Evolutionary conservation across 2,888 invertebrate species (phyloP), one percentile per base, ranked within the genome.

Genomic region (Pelosia muscerda): DNA sequence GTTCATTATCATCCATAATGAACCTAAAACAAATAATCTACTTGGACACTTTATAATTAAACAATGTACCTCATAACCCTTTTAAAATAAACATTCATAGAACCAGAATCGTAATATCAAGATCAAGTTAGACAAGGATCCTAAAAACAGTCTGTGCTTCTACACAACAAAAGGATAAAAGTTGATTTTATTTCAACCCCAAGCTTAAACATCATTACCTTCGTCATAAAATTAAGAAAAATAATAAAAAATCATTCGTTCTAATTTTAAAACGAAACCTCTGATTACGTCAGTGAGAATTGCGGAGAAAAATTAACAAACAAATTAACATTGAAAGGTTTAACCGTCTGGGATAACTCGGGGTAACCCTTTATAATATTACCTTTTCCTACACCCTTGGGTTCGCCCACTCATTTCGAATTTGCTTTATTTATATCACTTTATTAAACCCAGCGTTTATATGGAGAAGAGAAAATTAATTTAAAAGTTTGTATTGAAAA

Each of bases 271-370:
- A 76, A 70, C 66, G 77, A 76, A 82, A 84, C 80, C 67, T 58
- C 62, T 83, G 84, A 90, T 89, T 85, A 87, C 71, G 53, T 69
- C 69, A 76, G 78, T 78, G 79, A 82, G 84, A 76, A 82, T 78
- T 74, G 76, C 66, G 65, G 81, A 87, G 92, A 92, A 90, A 92
- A 90, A 93, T 92, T 92, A 91, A 88, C 84, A 86, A 88, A 86
- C 89, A 90, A 93, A 94, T 93, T 92, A 91, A 88, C 88, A 84
- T 87, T 90, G 93, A 93, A 90, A 83, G 90, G 89, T 86, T 89
- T 87, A 90, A 89, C 86, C 87, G 82, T 76, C 79, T 75, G 79
- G 86, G 84, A 87, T 81, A 56, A 56, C 38, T 23, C 56, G 31
- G 62, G 54, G 31, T 56, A 89, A 86, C 87, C 90, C 87, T 91